Conservation (phyloP, 2,113 vertebrate species). For the Hemiprocne comata region DNA sequence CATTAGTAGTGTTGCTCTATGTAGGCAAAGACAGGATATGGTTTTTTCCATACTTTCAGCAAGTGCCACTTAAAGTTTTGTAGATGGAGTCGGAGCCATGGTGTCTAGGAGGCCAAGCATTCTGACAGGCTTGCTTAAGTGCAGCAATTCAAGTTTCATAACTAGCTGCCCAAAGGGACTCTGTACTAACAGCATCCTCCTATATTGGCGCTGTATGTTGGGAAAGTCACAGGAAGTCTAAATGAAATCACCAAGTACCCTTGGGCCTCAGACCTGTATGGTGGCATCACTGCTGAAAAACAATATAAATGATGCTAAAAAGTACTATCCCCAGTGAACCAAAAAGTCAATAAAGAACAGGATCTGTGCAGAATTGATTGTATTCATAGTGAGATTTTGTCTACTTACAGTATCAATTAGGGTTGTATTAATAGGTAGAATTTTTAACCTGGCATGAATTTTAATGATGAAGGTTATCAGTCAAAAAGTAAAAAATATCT, state of each 20-base stretch:
- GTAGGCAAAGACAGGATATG: constrained; percentile 86
- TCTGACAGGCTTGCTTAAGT: constrained; percentile 80
- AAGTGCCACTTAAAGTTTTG: constrained; percentile 82
- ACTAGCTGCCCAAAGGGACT: constrained; percentile 70
- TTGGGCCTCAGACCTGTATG: neutral
- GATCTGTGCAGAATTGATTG: constrained; percentile 69
- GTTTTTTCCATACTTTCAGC: constrained; percentile 84
- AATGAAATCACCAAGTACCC: constrained; percentile 65
- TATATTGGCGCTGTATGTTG: constrained; percentile 44
- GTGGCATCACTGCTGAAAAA: constrained; percentile 52
- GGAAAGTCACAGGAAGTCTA: constrained; percentile 70
- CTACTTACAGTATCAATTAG: constrained; percentile 62
- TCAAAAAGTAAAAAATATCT: constrained; percentile 64
- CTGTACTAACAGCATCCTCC: constrained; percentile 64
- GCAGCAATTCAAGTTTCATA: constrained; percentile 79
- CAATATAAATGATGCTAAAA: constrained; percentile 40
- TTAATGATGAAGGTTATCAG: constrained; percentile 74
- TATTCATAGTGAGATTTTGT: constrained; percentile 37
- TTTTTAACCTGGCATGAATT: constrained; percentile 71
- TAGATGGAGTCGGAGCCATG: constrained; percentile 85
- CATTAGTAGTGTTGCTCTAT: constrained; percentile 75
- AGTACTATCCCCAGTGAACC: neutral
- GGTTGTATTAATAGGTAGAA: constrained; percentile 67
- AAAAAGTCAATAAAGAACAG: constrained; percentile 60
- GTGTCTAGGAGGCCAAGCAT: constrained; percentile 79